phyloP scores from a whole-genome alignment of 2,797 vertebrate genomes.

The Pristis pectinata region DNA sequence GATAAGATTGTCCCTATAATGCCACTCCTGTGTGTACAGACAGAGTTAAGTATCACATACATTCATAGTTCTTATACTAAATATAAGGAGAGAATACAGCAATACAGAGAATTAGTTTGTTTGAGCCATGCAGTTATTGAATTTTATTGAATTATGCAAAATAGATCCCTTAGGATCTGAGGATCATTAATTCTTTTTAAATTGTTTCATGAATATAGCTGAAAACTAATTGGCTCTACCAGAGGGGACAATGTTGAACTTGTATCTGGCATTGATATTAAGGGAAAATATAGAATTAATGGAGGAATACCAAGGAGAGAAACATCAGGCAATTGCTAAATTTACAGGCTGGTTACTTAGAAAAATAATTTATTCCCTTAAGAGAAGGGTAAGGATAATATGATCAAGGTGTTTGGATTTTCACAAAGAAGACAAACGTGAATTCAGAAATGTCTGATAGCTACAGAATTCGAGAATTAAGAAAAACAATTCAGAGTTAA shows the following conservation, averaged over 20 bases:
- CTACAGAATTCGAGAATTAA: not conserved
- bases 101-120: not conserved
- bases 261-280: not conserved
- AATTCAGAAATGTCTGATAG: not conserved
- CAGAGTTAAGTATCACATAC: not conserved
- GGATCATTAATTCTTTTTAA: not conserved
- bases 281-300: not conserved
- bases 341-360: not conserved
- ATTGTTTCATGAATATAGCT: not conserved
- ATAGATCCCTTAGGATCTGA: not conserved
- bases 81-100: not conserved
- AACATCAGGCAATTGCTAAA: not conserved
- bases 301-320: not conserved
- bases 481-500: not conserved
- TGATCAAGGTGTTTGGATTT: not conserved
- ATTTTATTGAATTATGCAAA: no score
- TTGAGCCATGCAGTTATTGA: not conserved
- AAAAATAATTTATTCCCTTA: not conserved
- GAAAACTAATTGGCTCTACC: not conserved
- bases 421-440: not conserved
- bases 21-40: not conserved
- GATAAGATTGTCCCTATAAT: not conserved
- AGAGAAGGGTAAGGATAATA: not conserved
- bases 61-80: not conserved
- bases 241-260: not conserved